Base-by-base conservation (phyloP, 2,113 vertebrate species). In the Cisticola juncidis region DNA sequence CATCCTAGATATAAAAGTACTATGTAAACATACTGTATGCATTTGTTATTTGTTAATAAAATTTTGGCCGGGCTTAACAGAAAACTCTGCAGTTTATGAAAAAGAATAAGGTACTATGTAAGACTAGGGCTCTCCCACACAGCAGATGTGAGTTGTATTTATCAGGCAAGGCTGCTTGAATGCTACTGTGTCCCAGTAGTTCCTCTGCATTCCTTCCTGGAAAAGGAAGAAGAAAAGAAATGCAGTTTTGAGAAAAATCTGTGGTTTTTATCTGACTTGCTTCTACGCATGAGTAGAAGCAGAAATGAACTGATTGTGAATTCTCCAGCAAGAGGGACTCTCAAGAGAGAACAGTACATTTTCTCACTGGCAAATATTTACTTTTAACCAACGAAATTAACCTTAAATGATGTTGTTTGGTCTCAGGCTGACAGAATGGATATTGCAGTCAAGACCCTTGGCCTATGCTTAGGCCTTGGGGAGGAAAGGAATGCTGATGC, bases 381-480 rank as follows among this genome's bases (percentile, higher is more conserved):
- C 62, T 95, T 90, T 71, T 84, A 81, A 89, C 56, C 26, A 81
- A 77, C 17, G 82, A 90, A 89, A 91, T 88, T 76, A 95, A 69
- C 78, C n/a, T 95, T 94, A 65, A 76, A 94, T 82, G 44, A 69
- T 72, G 53, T 71, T 93, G 40, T 81, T 91, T 95, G 86, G 80
- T 74, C 54, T 92, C 35, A 83, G 64, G 33, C 88, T 83, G 57
- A 95, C 81, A 87, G 89, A 92, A 76, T 92, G 89, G 77, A 81
- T 91, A 65, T 68, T 89, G 65, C 86, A 80, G 86, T 74, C 35
- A 57, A 76, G 77, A 91, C 81, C 58, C 25, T 90, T 95, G 86
- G 50, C 94, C 80, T 84, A 0, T 23, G 65, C 69, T 71, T 60
- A 83, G 86, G 62, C 91, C 90, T 80, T 2, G 4, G 93, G 92